phyloP scores from a whole-genome alignment of 2,113 vertebrate species.

The Psittacus erithacus region DNA sequence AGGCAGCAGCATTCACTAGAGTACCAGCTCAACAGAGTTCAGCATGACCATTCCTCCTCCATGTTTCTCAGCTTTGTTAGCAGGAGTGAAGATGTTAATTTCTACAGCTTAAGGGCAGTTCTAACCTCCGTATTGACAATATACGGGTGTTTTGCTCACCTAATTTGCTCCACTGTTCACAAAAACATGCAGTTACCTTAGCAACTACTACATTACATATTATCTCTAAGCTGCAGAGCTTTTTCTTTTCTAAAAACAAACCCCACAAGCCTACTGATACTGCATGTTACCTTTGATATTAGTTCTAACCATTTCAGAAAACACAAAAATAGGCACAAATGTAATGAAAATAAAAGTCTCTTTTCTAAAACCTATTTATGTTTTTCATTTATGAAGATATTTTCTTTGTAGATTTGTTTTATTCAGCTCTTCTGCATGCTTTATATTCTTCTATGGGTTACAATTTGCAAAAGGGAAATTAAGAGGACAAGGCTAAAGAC shows the following conservation, averaged over 20 bases:
- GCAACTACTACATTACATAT: conserved; percentile 77
- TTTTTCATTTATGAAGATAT: background rate
- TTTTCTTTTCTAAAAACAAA: conserved; percentile 61
- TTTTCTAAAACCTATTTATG: background rate
- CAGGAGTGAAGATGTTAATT: conserved; percentile 16
- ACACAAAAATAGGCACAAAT: background rate
- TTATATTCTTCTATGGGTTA: background rate
- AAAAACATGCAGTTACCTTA: conserved; percentile 72
- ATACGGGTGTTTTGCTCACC: conserved; percentile 73
- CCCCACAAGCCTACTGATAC: conserved; percentile 36
- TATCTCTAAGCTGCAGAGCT: conserved; percentile 74
- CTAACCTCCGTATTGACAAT: conserved; percentile 50
- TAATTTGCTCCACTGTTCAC: conserved; percentile 77
- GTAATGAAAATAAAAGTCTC: background rate
- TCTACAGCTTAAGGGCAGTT: conserved; percentile 31
- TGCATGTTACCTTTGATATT: conserved; percentile 21
- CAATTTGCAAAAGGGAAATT: conserved; percentile 23
- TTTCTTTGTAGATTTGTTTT: conserved; percentile 17
- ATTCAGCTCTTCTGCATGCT: background rate
- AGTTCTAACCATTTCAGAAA: conserved; percentile 32
- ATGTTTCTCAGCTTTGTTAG: fast-evolving
- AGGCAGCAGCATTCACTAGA: background rate
- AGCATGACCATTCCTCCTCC: background rate
- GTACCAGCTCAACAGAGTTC: background rate
- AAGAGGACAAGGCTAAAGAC: background rate